phyloP scores from a whole-genome alignment of 2,113 vertebrate genomes.

The Ophthalmolycus amberensis region DNA sequence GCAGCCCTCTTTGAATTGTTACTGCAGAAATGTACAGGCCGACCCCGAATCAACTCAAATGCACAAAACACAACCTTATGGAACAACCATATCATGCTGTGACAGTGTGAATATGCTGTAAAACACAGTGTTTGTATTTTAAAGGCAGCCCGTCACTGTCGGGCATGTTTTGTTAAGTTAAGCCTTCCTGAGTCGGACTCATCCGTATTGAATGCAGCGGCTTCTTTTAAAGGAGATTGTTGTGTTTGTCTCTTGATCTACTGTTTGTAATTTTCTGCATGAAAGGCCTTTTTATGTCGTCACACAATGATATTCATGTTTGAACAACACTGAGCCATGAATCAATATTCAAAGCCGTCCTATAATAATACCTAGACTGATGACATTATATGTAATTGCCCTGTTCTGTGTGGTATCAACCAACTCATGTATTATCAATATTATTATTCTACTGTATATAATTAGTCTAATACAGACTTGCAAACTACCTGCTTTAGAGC shows the following conservation, averaged over 20 bases:
- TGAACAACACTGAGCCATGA: not conserved
- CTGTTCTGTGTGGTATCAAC: not conserved
- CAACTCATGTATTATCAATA: not conserved
- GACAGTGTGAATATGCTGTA: not conserved
- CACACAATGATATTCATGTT: constrained; percentile 14
- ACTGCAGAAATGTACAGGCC: not conserved
- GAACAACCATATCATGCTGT: not conserved
- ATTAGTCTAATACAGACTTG: not conserved
- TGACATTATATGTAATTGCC: not conserved
- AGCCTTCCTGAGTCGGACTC: constrained; percentile 35
- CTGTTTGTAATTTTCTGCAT: constrained; percentile 14
- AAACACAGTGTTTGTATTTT: not conserved
- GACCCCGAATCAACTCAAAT: constrained; percentile 11
- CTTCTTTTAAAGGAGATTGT: constrained; percentile 9
- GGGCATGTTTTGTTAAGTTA: constrained; percentile 28
- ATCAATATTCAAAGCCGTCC: constrained; percentile 9
- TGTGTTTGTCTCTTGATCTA: constrained; percentile 6
- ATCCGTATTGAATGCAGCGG: constrained; percentile 24
- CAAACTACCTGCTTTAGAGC: not conserved
- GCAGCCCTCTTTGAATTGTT: not conserved
- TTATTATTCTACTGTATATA: not conserved
- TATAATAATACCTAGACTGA: not conserved
- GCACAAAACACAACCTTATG: constrained; percentile 12
- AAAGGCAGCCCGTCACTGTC: not conserved
- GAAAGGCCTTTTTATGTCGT: constrained; percentile 20